Evolutionary conservation across 2,797 vertebrate genomes (phyloP).

Genomic region (Paguma larvata): DNA sequence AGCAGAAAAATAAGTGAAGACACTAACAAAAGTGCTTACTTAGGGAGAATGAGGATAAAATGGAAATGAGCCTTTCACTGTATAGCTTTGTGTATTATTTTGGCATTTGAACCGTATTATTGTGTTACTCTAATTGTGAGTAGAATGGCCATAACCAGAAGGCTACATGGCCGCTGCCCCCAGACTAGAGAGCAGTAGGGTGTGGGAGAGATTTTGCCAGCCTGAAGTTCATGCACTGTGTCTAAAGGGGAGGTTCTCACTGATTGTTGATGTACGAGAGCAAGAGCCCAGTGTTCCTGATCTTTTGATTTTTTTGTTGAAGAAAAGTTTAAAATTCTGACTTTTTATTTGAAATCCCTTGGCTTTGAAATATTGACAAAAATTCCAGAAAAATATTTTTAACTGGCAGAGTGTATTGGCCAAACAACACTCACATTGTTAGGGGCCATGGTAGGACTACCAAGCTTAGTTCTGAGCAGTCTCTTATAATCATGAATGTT

Average conservation of each 20-base stretch:
- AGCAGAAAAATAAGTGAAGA: background rate
- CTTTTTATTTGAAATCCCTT: constrained; percentile 32
- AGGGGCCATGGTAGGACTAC: background rate
- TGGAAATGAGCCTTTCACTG: background rate
- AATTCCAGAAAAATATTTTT: background rate
- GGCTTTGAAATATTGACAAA: constrained; percentile 60
- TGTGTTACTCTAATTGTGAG: background rate
- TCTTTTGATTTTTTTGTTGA: background rate
- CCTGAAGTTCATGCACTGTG: background rate
- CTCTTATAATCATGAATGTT: background rate
- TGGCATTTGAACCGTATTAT: background rate
- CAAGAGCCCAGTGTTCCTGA: background rate
- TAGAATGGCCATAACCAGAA: background rate
- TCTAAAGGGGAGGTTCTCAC: background rate
- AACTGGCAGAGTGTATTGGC: background rate
- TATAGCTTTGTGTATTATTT: constrained; percentile 6
- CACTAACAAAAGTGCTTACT: background rate
- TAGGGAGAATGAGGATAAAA: background rate
- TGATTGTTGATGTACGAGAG: background rate
- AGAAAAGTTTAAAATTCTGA: constrained; percentile 11
- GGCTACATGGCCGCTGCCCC: background rate
- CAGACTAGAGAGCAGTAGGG: background rate
- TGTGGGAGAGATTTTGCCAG: background rate
- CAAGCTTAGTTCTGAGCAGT: background rate
- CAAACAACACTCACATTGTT: constrained; percentile 48